Evolutionary conservation across 1,140 invertebrate species (phyloP).

Genomic region (Pseudomyrmex sp.): DNA sequence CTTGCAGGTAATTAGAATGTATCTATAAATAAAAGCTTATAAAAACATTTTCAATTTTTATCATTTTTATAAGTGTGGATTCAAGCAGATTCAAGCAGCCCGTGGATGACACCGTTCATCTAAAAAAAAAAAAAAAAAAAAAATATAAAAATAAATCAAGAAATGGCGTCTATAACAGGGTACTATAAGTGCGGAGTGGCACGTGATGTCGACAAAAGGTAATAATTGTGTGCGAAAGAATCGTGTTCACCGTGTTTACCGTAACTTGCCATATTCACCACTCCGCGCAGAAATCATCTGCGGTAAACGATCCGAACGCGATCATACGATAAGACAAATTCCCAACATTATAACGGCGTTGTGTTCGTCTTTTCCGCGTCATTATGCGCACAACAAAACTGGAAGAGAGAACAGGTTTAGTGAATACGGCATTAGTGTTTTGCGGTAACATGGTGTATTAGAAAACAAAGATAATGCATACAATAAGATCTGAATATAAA

Average conservation of each 20-base stretch:
- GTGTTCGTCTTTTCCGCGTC: constrained; percentile 52
- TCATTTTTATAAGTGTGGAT: background rate
- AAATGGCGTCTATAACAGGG: constrained; percentile 53
- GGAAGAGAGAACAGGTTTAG: constrained; percentile 75
- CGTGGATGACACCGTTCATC: constrained; percentile 6
- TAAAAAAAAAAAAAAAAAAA: too few relatives aligned
- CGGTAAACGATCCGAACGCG: constrained; percentile 11
- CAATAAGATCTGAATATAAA: constrained; percentile 68
- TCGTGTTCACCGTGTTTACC: constrained; percentile 62
- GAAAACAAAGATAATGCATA: constrained; percentile 73
- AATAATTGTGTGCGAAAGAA: constrained; percentile 30
- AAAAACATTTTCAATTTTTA: background rate
- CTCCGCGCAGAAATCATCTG: background rate
- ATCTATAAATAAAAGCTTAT: constrained; percentile 5
- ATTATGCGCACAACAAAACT: constrained; percentile 47
- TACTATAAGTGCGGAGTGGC: constrained; percentile 39
- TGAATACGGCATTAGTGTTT: constrained; percentile 82
- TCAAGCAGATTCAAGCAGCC: constrained; percentile 17
- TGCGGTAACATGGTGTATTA: constrained; percentile 80
- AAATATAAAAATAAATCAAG: constrained; percentile 8
- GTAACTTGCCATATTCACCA: constrained; percentile 78
- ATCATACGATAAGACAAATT: background rate
- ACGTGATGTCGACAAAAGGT: constrained; percentile 13
- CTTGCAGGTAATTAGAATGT: background rate
- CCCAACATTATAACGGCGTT: constrained; percentile 22